phyloP scores from a whole-genome alignment of 2,113 vertebrate genomes.

The Indicator maculatus region DNA sequence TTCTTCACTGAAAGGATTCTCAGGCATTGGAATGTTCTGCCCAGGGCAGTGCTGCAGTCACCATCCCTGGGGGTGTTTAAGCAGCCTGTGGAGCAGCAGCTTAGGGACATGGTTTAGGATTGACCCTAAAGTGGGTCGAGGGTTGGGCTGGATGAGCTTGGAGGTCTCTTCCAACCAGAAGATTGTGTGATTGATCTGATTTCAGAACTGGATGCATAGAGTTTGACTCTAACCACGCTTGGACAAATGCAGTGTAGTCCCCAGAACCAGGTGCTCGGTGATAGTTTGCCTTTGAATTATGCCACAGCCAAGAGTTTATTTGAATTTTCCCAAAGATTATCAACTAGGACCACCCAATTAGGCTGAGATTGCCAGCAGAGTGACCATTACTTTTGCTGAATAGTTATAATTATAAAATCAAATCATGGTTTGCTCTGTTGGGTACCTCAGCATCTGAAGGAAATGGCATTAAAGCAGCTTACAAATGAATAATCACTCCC shows the following conservation, averaged over 20 bases:
- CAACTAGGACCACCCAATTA: conserved; percentile 57
- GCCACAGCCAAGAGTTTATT: conserved; percentile 17
- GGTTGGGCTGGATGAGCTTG: no score
- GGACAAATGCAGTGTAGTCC: neutral
- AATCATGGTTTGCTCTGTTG: conserved; percentile 79
- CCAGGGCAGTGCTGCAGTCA: no score
- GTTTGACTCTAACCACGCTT: neutral
- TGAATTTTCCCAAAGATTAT: conserved; percentile 32
- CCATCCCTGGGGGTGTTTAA: no score
- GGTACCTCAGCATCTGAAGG: conserved; percentile 82
- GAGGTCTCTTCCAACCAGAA: no score
- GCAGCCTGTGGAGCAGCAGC: no score
- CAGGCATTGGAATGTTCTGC: no score
- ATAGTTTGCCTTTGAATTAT: neutral
- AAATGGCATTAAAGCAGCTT: conserved; percentile 94
- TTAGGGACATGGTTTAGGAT: no score
- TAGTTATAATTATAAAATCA: conserved; percentile 87
- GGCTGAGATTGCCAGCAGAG: conserved; percentile 35
- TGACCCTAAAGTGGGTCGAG: no score
- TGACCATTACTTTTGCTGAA: conserved; percentile 77
- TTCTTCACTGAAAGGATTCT: no score
- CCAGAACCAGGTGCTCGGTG: neutral
- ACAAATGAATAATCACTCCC: conserved; percentile 92
- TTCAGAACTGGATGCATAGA: neutral
- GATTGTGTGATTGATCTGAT: neutral